phyloP scores from a whole-genome alignment of 1,140 invertebrate genomes.

The Lepidurus couesii region DNA sequence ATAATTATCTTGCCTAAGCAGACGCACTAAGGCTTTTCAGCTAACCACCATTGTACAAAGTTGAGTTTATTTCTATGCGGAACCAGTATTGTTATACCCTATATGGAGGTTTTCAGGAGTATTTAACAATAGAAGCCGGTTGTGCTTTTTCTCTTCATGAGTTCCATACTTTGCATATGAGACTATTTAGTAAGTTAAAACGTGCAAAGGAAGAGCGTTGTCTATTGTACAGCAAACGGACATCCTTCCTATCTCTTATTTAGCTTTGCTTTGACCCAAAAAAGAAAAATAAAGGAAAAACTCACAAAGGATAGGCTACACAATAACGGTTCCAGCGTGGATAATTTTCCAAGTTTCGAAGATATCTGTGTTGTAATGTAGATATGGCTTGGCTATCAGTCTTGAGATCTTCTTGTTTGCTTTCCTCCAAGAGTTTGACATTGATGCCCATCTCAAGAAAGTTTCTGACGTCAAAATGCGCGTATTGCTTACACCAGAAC shows the following conservation, averaged over 20 bases:
- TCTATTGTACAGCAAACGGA: background rate
- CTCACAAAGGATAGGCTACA: background rate
- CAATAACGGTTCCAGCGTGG: background rate
- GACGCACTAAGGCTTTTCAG: background rate
- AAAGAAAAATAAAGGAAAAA: background rate
- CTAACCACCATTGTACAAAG: background rate
- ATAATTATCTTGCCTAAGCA: slow-evolving; percentile 1
- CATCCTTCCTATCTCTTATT: background rate
- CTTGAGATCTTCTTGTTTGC: background rate
- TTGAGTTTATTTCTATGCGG: background rate
- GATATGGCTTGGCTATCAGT: background rate
- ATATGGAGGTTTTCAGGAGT: background rate
- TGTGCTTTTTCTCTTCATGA: background rate
- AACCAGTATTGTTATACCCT: background rate
- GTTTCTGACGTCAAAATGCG: background rate
- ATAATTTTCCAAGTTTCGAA: background rate
- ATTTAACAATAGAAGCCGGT: background rate
- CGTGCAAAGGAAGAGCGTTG: background rate
- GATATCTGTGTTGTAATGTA: background rate
- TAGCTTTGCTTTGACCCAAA: background rate
- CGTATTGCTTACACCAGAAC: background rate
- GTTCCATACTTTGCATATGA: background rate
- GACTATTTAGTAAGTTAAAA: background rate
- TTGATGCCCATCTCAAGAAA: background rate
- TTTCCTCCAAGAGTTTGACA: background rate